phyloP scores from a whole-genome alignment of 2,113 vertebrate species.

The Lepidothrix coronata region DNA sequence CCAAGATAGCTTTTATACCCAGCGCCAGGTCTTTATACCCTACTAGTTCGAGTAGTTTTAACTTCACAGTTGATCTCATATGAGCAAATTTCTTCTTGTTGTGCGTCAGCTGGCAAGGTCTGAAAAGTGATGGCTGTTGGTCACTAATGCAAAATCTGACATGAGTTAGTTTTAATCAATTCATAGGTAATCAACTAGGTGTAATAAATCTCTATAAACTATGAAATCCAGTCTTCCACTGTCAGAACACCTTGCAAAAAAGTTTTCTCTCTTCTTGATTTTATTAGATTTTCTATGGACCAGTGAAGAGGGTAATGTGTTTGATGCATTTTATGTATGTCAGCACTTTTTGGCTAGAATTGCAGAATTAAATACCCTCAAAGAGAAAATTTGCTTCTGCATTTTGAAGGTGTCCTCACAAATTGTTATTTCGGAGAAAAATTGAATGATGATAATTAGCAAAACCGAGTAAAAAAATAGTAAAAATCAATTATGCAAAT shows the following conservation, averaged over 20 bases:
- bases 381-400: neutral
- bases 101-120: neutral
- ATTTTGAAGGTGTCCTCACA: neutral
- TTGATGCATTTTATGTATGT: neutral
- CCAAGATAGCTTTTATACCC: neutral
- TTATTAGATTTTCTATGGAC: slow-evolving; percentile 17
- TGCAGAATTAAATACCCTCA: neutral
- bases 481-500: neutral
- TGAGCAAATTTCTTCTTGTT: neutral
- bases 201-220: neutral
- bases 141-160: neutral
- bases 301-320: neutral
- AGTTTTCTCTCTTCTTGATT: neutral
- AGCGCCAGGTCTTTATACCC: neutral
- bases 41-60: neutral
- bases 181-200: neutral
- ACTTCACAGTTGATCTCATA: neutral
- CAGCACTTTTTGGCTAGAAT: neutral
- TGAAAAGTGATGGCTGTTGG: neutral
- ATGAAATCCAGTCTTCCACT: neutral
- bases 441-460: neutral
- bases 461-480: slow-evolving; percentile 6
- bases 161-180: neutral
- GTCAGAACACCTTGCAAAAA: neutral
- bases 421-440: neutral